Conservation (phyloP, 2,888 invertebrate genomes). For the Phorcus lineatus region DNA sequence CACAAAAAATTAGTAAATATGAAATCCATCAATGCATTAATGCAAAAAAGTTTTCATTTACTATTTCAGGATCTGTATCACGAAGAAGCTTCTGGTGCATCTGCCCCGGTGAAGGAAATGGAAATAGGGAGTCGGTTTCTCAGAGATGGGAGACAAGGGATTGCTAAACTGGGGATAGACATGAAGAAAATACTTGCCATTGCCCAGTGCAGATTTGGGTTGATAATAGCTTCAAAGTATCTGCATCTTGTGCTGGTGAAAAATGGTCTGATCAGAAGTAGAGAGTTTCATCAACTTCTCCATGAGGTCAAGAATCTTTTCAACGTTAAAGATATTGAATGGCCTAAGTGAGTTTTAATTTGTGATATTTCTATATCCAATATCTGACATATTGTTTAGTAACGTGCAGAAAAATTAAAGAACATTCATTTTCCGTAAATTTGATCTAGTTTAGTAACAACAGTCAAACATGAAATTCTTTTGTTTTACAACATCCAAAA, state of each 20-base stretch:
- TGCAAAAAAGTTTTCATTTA: too few species aligned
- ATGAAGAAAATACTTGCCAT: slow-evolving; percentile 49
- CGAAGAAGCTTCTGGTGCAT: slow-evolving; percentile 19
- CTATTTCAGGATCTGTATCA: slow-evolving; percentile 31
- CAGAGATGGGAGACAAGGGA: slow-evolving; percentile 25
- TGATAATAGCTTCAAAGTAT: slow-evolving; percentile 48
- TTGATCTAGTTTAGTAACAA: too few species aligned
- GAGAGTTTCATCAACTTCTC: slow-evolving; percentile 37
- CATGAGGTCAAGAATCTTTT: slow-evolving; percentile 47
- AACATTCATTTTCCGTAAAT: too few species aligned
- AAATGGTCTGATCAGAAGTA: slow-evolving; percentile 24
- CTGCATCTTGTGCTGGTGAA: slow-evolving; percentile 41
- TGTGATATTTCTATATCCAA: too few species aligned
- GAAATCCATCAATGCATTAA: too few species aligned
- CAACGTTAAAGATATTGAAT: slow-evolving; percentile 35
- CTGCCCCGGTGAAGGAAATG: background rate
- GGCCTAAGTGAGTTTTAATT: slow-evolving; percentile 45
- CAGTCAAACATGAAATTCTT: too few species aligned
- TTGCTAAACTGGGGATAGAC: slow-evolving; percentile 29
- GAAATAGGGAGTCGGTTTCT: slow-evolving; percentile 38
- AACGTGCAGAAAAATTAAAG: too few species aligned
- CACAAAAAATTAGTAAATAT: too few species aligned
- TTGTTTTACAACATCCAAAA: too few species aligned
- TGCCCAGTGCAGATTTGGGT: slow-evolving; percentile 52
- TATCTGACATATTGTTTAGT: too few species aligned